phyloP scores from a whole-genome alignment of 2,113 vertebrate genomes.

The Cebidichthys violaceus region DNA sequence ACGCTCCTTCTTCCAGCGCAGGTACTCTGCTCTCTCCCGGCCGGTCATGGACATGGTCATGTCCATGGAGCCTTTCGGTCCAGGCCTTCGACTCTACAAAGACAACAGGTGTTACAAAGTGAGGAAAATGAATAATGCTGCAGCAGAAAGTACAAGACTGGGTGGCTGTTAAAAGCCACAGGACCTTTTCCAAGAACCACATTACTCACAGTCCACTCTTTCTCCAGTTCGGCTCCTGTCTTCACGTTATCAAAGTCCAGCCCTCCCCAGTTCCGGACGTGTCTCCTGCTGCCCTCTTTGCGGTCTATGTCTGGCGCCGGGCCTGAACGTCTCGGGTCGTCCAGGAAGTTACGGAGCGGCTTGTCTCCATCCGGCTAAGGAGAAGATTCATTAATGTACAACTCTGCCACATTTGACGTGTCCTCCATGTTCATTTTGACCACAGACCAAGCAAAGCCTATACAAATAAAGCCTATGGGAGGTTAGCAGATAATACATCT shows the following conservation, averaged over 20 bases:
- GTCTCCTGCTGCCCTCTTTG: slow-evolving; percentile 91
- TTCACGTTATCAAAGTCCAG: slow-evolving; percentile 93
- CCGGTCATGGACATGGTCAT: slow-evolving; percentile 97
- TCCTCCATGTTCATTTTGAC: not conserved
- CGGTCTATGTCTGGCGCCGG: slow-evolving; percentile 84
- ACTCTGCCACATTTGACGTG: not conserved
- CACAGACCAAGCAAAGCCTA: not conserved
- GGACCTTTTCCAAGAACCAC: not conserved
- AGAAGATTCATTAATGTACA: not conserved
- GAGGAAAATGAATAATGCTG: not conserved
- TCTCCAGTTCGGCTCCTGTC: slow-evolving; percentile 86
- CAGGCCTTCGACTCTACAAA: slow-evolving; percentile 80
- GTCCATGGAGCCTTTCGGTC: slow-evolving; percentile 82
- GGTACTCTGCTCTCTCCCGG: slow-evolving; percentile 91
- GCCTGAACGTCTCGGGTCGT: slow-evolving; percentile 89
- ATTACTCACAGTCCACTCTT: slow-evolving; percentile 84
- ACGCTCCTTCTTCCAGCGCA: slow-evolving; percentile 94
- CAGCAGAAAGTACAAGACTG: not conserved
- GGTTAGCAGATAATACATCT: not conserved
- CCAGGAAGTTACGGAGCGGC: slow-evolving; percentile 90
- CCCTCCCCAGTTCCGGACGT: slow-evolving; percentile 93
- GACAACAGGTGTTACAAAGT: not conserved
- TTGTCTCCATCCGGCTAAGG: slow-evolving; percentile 87
- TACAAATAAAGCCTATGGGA: not conserved
- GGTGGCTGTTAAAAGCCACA: not conserved